Base-by-base conservation (phyloP, 2,797 vertebrate genomes). In the Cetoscarus ocellatus region DNA sequence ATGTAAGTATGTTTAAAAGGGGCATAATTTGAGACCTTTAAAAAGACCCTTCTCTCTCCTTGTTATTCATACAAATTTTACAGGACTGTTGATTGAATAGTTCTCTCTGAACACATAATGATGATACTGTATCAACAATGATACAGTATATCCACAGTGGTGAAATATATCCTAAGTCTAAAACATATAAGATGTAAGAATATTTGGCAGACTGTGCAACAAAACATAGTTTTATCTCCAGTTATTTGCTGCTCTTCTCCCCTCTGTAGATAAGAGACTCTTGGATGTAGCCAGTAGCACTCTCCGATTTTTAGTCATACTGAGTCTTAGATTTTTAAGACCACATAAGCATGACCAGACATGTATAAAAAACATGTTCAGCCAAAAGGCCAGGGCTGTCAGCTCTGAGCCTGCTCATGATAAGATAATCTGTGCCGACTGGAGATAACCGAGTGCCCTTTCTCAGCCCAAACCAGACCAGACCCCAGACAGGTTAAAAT, bases 361-460 rank as follows among this genome's bases (percentile, higher is more conserved):
- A 75, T 80, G 69, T 85, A 77, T 82, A 70, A 68, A 86, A 85
- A 82, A 76, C 55, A 70, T 80, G 79, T 67, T 73, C 79, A 77
- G 78, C 69, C 83, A 74, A 91, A 92, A 90, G 85, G 88, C 83
- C 89, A 90, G 5, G 10, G 73, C 84, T 92, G 89, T 91, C 89
- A 88, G 69, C 75, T 79, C 74, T 14, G 67, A 80, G 80, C 65
- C 77, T 67, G 62, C 84, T 86, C 84, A 84, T 79, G 39, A 90
- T 76, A 70, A 67, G 73, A 84, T 92, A 84, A 91, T 90, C 86
- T 90, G 74, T 69, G 80, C 58, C 10, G 86, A 89, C 85, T 77
- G 85, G 76, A 66, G 80, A 88, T 85, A 86, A 86, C 84, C 49
- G 63, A 78, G 73, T 71, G 85, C 77, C 85, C 88, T 91, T 89